Base-by-base conservation (phyloP, 2,888 invertebrate genomes). In the Nephrotoma guestfalica region DNA sequence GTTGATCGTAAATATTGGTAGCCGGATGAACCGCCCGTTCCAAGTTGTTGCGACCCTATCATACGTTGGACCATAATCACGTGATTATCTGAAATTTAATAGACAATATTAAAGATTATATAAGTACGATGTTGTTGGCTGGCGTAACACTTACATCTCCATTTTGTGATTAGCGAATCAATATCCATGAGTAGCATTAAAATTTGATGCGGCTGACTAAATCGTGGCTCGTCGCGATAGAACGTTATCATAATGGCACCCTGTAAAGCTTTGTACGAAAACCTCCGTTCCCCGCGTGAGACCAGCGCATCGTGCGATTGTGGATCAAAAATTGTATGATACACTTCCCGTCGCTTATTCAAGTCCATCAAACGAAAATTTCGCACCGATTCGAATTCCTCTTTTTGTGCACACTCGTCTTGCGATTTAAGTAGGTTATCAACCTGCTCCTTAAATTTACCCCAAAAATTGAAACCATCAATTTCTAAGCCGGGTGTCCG, bases 171-270 rank as follows among this genome's bases (percentile, higher is more conserved):
- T 87, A 98, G 93, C 0, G 98, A 97, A 92, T 99, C 99, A 86
- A 99, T 98, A 90, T 99, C 99, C 97, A 99, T 99, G 41, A 99
- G 94, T 13, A 98, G 93, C 0, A 96, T 97, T 13, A 99, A 93
- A 88, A 99, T 94, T 91, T 99, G 99, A 92, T 98, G 98, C 0
- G 99, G 99, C 91, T 99, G 98, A 89, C 98, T 98, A 93, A 99
- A 99, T 85, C 99, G 94, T 0, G 99, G 98, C 92, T 99, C 98
- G 90, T 99, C 98, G 85, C 99, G 93, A 92, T 99, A 99, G 91
- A 99, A 96, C 0, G 97, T 98, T 87, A 99, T 98, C 97, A 99
- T 97, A 90, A 99, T 96, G 41, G 99, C 99, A 4, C 99, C 99
- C 90, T 99, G 98, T 86, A 99, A 92, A 0, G 99, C 99, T 87